These are phyloP conservation scores for Melierax canorus DNA, from an alignment of 2,113 vertebrate genomes.

Conservation along the genomic window DNA sequence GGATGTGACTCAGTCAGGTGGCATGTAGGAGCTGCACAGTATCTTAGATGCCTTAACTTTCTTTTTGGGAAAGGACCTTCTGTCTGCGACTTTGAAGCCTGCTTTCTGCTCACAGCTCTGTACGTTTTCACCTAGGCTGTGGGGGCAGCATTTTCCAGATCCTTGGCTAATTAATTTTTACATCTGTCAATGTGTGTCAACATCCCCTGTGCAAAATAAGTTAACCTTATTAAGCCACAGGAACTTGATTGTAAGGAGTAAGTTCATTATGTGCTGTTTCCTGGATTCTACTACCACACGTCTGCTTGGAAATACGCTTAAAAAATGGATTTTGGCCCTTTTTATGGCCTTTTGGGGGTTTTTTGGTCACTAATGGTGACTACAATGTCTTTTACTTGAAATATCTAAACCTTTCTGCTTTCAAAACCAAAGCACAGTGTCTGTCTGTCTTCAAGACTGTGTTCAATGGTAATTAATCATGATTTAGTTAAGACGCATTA, in stretches of 20 bases:
- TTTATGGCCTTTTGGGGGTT: not conserved
- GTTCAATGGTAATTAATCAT: not conserved
- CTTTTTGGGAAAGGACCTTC: not conserved
- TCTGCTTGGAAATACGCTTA: not conserved
- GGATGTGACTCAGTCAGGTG: not conserved
- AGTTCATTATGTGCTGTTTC: fast-evolving
- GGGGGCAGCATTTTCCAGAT: not conserved
- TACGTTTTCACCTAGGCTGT: not conserved
- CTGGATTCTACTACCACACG: fast-evolving
- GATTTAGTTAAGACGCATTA: not conserved
- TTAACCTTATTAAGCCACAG: not conserved
- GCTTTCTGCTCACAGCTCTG: not conserved
- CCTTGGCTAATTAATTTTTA: not conserved
- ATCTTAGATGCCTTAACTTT: not conserved
- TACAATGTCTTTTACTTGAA: not conserved
- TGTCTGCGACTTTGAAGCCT: not conserved
- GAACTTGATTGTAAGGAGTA: fast-evolving
- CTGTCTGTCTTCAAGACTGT: not conserved
- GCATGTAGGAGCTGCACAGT: fast-evolving
- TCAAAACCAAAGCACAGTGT: not conserved
- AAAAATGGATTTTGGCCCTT: not conserved
- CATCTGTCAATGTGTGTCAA: not conserved
- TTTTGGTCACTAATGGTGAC: fast-evolving
- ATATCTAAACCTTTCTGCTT: not conserved
- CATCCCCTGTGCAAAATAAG: not conserved